Evolutionary conservation across 2,888 invertebrate genomes (phyloP), one percentile per base, ranked within the genome.

Genomic region (Anaspis maculata): DNA sequence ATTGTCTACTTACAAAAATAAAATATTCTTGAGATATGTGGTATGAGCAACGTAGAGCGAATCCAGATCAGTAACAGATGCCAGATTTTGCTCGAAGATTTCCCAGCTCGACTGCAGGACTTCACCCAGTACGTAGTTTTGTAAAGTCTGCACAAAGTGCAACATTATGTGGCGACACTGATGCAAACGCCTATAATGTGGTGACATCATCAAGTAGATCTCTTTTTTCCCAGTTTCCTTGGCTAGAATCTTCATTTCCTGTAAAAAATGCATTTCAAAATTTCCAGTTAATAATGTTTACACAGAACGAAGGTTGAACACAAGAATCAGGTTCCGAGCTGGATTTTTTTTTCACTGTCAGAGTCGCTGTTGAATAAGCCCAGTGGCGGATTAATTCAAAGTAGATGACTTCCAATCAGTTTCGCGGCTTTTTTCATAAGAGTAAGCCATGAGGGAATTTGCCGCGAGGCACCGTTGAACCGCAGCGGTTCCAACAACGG

Each of bases 111-210:
- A 71, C 30, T 82, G 77, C 15, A 87, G 68, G 15, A 85, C 84
- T 30, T 79, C 83, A 1, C 83, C 80, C 1, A 81, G 79, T 31
- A 87, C 73, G 56, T 87, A 86, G 63, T 79, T 82, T 57, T 85
- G 81, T 14, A 86, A 58, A 0, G 83, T 79, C 36, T 80, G 74
- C 25, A 86, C 73, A 55, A 87, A 78, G 34, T 85, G 82, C 15
- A 79, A 77, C 77, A 87, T 80, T 12, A 79, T 71, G 53, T 85
- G 82, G 0, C 86, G 72, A 50, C 77, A 79, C 36, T 79, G 68
- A 54, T 86, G 84, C 6, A 85, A 62, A 30, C 75, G 72, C 30
- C 79, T 74, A 62, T 83, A 83, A 39, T 87, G 84, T 0, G 74
- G 71, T 0, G 83, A 79, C 7, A 67, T 58, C 3, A 74, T 62